Base-by-base conservation (phyloP, 1,140 invertebrate genomes). In the Telenomus remus region DNA sequence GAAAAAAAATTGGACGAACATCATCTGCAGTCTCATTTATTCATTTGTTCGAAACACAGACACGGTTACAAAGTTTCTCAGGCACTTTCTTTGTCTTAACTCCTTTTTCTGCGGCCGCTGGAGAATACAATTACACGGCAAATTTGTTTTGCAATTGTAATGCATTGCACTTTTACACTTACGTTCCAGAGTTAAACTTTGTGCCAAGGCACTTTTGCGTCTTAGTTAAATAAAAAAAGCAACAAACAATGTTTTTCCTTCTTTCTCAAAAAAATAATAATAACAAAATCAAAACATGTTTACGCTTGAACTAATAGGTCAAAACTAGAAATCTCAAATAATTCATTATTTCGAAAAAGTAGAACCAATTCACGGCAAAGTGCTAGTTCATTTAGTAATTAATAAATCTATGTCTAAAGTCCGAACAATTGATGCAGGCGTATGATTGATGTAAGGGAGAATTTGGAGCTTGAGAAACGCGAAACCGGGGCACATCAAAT, bases 401-500 rank as follows among this genome's bases (percentile, higher is more conserved):
- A 71, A 63, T 71, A 27, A 47, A 71, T 50, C 15, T 4, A 2
- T 4, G 14, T 13, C 27, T 11, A 13, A 53, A 57, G 34, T 64
- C 53, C 34, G 51, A 57, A 63, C 54, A 55, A 46, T 56, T 51
- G 7, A 7, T 8, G 19, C 19, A 6, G 56, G n/a, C 53, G 53
- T 43, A 60, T 57, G 49, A 68, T 49, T 53, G 55, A 68, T 68
- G 59, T 44, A 35, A 16, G 39, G 54, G 39, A 34, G 42, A 71
- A 71, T 71, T 39, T 39, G 42, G n/a, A 15, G 50, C 37, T 60
- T 15, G 53, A 46, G 37, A 47, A 59, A 27, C 19, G 51, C 56
- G 44, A 12, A 61, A 59, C 35, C 43, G 13, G 49, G 35, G 46
- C 66, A 55, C 57, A 27, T 61, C 43, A 61, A 61, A 70, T 68